Evolutionary conservation across 2,113 vertebrate species (phyloP), one percentile per base, ranked within the genome.

Genomic region (Hippocampus abdominalis): DNA sequence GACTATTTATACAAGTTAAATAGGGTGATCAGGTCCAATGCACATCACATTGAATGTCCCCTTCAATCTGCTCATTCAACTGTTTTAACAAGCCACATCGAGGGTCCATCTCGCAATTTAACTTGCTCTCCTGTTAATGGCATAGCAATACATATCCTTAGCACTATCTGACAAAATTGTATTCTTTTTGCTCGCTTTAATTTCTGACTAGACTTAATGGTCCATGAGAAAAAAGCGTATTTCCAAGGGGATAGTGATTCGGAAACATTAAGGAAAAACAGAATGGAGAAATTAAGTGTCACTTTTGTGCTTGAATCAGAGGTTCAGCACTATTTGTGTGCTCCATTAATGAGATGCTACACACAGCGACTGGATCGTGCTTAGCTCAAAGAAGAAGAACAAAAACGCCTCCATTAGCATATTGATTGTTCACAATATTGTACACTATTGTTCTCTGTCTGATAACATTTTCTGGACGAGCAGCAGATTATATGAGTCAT

Each of bases 1-100:
- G 63, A 81, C 68, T 84, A 85, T 87, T 74, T 62, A 81, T 85
- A 69, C 72, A 67, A 73, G 83, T 81, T 81, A 77, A 64, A 82
- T n/a, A 61, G 64, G 73, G 69, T 81, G 73, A 88, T 73, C 61
- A 70, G 66, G 70, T 64, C 71, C 77, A 77, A 81, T 74, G 72
- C 72, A 66, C 68, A 27, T 61, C 65, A 62, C 71, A 86, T 82
- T 74, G 78, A 82, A 84, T 84, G 36, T 77, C 70, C 66, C 72
- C 84, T 84, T 86, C 27, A 48, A 64, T 73, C 73, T 36, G 66
- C 64, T 87, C 85, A 90, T 81, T 72, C 74, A 85, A 78, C 85
- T 84, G 64, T 80, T 82, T 78, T 85, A 87, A 88, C 86, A 84
- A 86, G 86, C 73, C 61, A 64, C 54, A 72, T 84, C 74, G 73